A percentile compares a stretch with the other conserved stretches of the same genome.
These are phyloP conservation scores for Rotaria macrura DNA, from an alignment of 2,888 invertebrate species.

Conservation along the genomic window DNA sequence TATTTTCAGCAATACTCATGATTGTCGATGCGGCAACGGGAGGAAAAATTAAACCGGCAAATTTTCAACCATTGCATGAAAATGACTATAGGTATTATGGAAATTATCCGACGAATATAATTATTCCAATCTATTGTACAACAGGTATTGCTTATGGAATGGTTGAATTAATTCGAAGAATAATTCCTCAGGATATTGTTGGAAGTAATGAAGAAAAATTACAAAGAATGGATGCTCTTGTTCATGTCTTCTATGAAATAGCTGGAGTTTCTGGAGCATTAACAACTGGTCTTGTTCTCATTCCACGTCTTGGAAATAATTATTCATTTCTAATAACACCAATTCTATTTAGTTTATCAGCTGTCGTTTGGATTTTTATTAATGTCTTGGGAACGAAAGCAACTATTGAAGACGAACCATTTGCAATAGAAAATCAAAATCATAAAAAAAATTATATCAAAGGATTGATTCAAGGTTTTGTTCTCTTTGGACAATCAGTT, in stretches of 20 bases:
- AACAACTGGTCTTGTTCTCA: not conserved
- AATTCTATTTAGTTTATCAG: not conserved
- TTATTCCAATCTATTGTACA: not conserved
- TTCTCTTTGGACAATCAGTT: not conserved
- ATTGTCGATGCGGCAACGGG: not conserved
- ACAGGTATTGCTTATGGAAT: slow-evolving; percentile 1
- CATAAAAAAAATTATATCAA: not conserved
- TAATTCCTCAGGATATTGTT: not conserved
- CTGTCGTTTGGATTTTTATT: not conserved
- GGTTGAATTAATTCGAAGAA: not conserved
- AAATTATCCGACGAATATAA: not conserved
- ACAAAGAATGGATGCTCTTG: not conserved
- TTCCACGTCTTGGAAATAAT: not conserved
- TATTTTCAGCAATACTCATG: not conserved
- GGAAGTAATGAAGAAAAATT: not conserved
- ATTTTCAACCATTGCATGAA: not conserved
- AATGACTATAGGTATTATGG: not conserved
- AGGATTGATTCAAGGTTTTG: not conserved
- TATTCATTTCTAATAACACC: not conserved
- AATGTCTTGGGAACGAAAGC: not conserved
- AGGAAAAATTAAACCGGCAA: not conserved
- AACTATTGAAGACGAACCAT: not conserved
- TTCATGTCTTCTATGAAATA: not conserved
- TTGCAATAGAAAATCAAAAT: not conserved
- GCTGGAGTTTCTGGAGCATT: not conserved